Conservation (phyloP, 2,888 invertebrate genomes). For the Tenthredo distinguenda region DNA sequence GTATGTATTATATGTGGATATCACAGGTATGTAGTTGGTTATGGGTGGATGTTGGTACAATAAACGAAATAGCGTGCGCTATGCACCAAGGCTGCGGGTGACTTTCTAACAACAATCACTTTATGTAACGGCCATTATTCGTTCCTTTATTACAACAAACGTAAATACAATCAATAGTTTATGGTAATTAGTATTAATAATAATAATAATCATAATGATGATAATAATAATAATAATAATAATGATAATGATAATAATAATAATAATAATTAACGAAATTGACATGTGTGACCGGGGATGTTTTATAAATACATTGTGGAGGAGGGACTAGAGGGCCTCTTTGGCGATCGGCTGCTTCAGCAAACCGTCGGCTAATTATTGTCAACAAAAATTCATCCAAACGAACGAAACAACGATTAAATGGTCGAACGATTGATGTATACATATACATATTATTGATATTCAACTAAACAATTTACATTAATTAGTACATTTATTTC, state of each 20-base stretch:
- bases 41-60: constrained; percentile 57
- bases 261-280: constrained; percentile 50
- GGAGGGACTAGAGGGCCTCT: constrained; percentile 76
- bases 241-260: neutral
- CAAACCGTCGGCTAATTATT: constrained; percentile 52
- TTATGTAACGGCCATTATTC: constrained; percentile 74
- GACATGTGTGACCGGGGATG: constrained; percentile 31
- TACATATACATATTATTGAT: constrained; percentile 5
- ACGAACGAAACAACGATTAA: constrained; percentile 47
- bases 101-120: constrained; percentile 74
- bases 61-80: constrained; percentile 60
- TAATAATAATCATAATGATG: constrained; percentile 2
- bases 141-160: constrained; percentile 73
- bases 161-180: constrained; percentile 68
- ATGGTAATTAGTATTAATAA: constrained; percentile 32
- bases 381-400: constrained; percentile 27
- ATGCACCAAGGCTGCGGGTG: constrained; percentile 65
- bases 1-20: constrained; percentile 3
- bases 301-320: constrained; percentile 54
- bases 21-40: constrained; percentile 59
- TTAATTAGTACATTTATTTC: neutral
- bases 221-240: constrained; percentile 1
- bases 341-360: constrained; percentile 73
- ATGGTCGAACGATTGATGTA: constrained; percentile 41
- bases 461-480: constrained; percentile 40